These are phyloP conservation scores for Ascidia mentula DNA, from an alignment of 23 tunicate genomes.

Conservation along the genomic window DNA sequence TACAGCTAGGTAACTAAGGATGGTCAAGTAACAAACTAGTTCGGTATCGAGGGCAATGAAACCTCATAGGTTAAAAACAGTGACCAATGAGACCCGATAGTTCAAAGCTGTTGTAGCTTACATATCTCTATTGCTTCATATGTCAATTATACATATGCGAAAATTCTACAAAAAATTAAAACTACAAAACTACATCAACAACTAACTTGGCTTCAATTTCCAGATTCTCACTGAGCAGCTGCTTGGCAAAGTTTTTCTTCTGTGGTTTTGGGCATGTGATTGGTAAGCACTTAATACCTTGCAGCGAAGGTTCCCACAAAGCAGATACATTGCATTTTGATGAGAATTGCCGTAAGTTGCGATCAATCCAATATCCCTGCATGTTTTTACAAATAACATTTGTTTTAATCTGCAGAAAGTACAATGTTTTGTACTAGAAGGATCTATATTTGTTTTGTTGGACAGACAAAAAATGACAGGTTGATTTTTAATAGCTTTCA, in stretches of 20 bases:
- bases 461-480: too few relatives aligned
- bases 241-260: slow-evolving; percentile 10
- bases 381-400: too few relatives aligned
- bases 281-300: slow-evolving; percentile 21
- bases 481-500: too few relatives aligned
- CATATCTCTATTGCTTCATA: too few relatives aligned
- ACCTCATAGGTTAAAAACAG: too few relatives aligned
- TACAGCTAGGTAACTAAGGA: not conserved
- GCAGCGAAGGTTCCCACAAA: slow-evolving; percentile 45
- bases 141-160: too few relatives aligned
- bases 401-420: too few relatives aligned
- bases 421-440: too few relatives aligned
- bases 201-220: slow-evolving; percentile 19
- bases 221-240: not conserved
- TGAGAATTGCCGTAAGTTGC: slow-evolving; percentile 27
- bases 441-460: not conserved
- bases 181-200: too few relatives aligned
- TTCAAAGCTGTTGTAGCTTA: too few relatives aligned
- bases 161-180: too few relatives aligned
- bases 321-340: slow-evolving; percentile 29
- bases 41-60: not conserved
- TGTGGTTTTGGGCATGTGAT: slow-evolving; percentile 32
- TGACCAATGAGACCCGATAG: too few relatives aligned
- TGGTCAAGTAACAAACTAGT: not conserved
- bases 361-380: slow-evolving; percentile 48